phyloP scores from a whole-genome alignment of 2,113 vertebrate species.

The Syngnathus scovelli region DNA sequence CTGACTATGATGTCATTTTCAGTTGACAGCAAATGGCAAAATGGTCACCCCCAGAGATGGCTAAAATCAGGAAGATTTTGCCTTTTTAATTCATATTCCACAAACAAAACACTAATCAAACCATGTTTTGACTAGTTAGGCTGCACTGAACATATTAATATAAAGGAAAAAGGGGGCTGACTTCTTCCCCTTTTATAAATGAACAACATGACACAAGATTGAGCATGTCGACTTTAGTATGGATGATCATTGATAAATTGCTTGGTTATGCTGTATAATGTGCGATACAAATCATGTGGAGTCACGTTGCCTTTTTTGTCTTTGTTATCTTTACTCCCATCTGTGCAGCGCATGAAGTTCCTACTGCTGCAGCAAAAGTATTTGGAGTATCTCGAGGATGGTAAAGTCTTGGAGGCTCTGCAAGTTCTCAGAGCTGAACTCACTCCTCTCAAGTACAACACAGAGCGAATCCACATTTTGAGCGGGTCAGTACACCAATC shows the following conservation, averaged over 20 bases:
- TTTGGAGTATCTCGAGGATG: slow-evolving; percentile 95
- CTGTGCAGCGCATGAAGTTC: slow-evolving; percentile 92
- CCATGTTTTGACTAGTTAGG: too few species aligned
- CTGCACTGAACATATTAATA: too few species aligned
- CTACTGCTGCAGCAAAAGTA: slow-evolving; percentile 98
- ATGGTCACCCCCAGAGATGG: too few species aligned
- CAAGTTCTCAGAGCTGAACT: slow-evolving; percentile 90
- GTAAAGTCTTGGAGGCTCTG: slow-evolving; percentile 93
- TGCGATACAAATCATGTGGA: background rate
- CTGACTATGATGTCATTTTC: too few species aligned
- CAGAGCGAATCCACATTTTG: slow-evolving; percentile 90
- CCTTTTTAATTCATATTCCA: too few species aligned
- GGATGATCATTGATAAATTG: background rate
- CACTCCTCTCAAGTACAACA: slow-evolving; percentile 94
- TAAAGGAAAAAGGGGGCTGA: too few species aligned
- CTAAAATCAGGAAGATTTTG: too few species aligned
- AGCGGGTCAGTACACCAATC: slow-evolving; percentile 79
- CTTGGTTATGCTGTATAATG: background rate
- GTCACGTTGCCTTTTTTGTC: background rate
- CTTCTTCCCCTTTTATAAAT: background rate
- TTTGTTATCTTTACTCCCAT: background rate
- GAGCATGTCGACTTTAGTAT: background rate
- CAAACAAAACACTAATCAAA: too few species aligned
- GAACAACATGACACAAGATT: background rate
- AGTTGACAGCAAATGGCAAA: too few species aligned